A percentile compares a stretch with the other conserved stretches of the same genome.
These are phyloP conservation scores for Crotophaga sulcirostris DNA, from an alignment of 2,113 vertebrate genomes.

Conservation along the genomic window DNA sequence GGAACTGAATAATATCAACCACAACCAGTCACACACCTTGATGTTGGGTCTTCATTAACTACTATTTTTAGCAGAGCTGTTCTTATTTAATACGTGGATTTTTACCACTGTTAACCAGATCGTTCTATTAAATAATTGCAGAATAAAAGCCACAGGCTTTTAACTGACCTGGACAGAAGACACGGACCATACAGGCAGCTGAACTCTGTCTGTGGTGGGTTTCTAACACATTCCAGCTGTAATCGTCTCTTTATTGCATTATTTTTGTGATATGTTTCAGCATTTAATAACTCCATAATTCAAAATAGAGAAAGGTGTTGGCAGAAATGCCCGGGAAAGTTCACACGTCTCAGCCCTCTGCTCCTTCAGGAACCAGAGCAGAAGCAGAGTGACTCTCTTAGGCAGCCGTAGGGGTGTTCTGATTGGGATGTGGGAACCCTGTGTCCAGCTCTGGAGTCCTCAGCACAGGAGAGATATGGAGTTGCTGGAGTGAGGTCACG, in stretches of 20 bases:
- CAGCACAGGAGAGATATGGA: too few relatives aligned
- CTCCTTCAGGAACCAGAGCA: not conserved
- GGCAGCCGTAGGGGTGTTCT: fast-evolving
- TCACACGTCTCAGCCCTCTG: too few relatives aligned
- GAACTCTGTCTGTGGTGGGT: not conserved
- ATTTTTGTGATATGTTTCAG: not conserved
- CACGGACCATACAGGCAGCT: fast-evolving
- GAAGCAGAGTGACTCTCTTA: too few relatives aligned
- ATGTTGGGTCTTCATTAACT: not conserved
- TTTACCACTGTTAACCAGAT: not conserved
- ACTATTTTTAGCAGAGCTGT: not conserved
- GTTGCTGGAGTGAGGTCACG: too few relatives aligned
- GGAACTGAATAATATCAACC: fast-evolving
- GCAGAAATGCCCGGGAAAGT: not conserved
- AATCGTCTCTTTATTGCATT: not conserved
- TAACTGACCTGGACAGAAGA: not conserved
- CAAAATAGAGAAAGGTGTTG: not conserved
- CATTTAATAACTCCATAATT: not conserved
- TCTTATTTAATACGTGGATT: not conserved
- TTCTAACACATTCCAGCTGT: not conserved
- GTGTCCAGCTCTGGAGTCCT: too few relatives aligned
- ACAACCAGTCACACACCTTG: fast-evolving
- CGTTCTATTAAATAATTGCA: not conserved
- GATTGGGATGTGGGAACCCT: too few relatives aligned
- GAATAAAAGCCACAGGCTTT: not conserved